Conservation (phyloP, 2,888 invertebrate genomes). For the Lasioglossum oenotherae region DNA sequence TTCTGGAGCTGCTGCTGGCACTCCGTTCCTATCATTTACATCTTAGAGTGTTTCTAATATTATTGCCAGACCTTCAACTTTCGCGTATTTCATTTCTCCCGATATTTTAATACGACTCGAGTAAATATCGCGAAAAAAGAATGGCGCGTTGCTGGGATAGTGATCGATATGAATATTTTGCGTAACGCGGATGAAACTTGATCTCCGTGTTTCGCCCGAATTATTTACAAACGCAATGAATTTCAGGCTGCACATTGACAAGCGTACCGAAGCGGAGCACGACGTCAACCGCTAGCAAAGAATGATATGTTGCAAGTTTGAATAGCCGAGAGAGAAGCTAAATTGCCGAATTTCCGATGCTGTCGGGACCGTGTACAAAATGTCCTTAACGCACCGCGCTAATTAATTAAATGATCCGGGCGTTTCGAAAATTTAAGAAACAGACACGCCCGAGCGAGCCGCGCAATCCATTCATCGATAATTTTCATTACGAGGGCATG, state of each 20-base stretch:
- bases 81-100: too few relatives aligned
- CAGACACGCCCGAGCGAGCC: neutral
- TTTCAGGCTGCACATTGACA: neutral
- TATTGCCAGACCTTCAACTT: too few relatives aligned
- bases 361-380: neutral
- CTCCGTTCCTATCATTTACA: neutral
- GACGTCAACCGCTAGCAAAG: neutral
- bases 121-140: too few relatives aligned
- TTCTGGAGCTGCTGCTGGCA: neutral
- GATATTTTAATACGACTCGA: neutral
- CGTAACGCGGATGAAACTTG: neutral
- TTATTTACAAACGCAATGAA: neutral
- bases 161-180: neutral
- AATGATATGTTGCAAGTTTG: neutral
- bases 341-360: neutral
- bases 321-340: neutral
- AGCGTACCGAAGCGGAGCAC: neutral
- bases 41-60: too few relatives aligned
- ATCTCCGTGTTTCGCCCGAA: neutral
- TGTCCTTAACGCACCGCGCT: neutral
- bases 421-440: constrained; percentile 12
- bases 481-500: neutral
- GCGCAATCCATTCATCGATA: constrained; percentile 7
- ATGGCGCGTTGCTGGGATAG: neutral
- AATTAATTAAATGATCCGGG: constrained; percentile 2